A percentile compares a stretch with the other conserved stretches of the same genome.
These are phyloP conservation scores for Adelognathus sp. DNA, from an alignment of 2,888 invertebrate species.

Conservation along the genomic window DNA sequence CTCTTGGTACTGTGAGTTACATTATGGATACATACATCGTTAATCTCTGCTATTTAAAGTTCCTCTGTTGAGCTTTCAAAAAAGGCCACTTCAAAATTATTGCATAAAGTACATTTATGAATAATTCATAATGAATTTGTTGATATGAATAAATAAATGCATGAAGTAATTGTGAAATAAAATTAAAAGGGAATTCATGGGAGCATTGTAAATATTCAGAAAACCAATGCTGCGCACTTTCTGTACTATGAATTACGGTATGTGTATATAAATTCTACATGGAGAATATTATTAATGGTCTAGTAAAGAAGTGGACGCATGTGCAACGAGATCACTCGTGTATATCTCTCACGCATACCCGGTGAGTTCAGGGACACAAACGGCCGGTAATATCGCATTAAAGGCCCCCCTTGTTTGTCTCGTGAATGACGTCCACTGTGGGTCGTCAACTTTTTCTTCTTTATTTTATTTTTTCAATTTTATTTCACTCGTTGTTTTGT, in stretches of 20 bases:
- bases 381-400: slow-evolving; percentile 73
- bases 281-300: background rate
- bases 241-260: background rate
- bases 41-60: too few species aligned
- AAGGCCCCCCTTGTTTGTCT: slow-evolving; percentile 73
- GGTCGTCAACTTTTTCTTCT: slow-evolving; percentile 24
- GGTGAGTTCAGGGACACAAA: slow-evolving; percentile 74
- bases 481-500: too few species aligned
- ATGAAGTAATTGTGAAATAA: slow-evolving; percentile 6
- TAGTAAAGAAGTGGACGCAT: background rate
- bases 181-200: slow-evolving; percentile 39
- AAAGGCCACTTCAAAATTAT: too few species aligned
- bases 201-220: slow-evolving; percentile 5
- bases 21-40: too few species aligned
- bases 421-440: slow-evolving; percentile 73
- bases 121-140: too few species aligned
- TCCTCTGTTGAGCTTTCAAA: too few species aligned
- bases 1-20: too few species aligned
- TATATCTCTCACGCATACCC: slow-evolving; percentile 68
- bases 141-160: too few species aligned
- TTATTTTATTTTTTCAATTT: background rate
- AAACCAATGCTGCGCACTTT: slow-evolving; percentile 23
- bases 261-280: background rate
- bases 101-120: too few species aligned
- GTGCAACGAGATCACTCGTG: slow-evolving; percentile 29